Conservation (phyloP, 2,113 vertebrate species). For the Mesocricetus auratus region DNA sequence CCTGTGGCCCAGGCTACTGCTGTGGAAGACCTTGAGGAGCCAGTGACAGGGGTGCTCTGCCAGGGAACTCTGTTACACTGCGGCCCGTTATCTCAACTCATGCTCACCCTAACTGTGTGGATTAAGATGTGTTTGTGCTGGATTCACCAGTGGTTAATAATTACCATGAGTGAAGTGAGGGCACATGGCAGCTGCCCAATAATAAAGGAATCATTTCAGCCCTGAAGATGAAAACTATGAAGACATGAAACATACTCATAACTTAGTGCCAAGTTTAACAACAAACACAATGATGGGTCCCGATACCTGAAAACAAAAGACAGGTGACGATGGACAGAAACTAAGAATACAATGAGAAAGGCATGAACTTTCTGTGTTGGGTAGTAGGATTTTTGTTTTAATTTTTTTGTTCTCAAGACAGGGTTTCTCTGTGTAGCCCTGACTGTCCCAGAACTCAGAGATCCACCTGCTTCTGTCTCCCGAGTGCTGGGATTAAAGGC, state of each 20-base stretch:
- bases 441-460: background rate
- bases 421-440: background rate
- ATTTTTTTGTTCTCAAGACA: background rate
- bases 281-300: background rate
- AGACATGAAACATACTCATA: background rate
- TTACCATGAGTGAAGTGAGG: slow-evolving; percentile 31
- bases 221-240: background rate
- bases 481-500: background rate
- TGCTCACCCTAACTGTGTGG: background rate
- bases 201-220: slow-evolving; percentile 41
- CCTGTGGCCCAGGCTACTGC: background rate
- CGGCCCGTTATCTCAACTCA: background rate
- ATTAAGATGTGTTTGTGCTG: slow-evolving; percentile 20
- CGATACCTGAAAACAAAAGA: background rate
- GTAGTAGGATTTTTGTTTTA: background rate
- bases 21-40: background rate
- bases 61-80: background rate
- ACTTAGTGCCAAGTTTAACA: background rate
- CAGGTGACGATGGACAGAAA: background rate
- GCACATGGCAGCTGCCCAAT: background rate
- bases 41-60: background rate
- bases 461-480: background rate
- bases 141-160: slow-evolving; percentile 28
- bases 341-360: background rate
- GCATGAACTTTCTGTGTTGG: background rate